These are phyloP conservation scores for Slavum lentiscoides DNA, from an alignment of 2,888 invertebrate genomes.

Conservation along the genomic window DNA sequence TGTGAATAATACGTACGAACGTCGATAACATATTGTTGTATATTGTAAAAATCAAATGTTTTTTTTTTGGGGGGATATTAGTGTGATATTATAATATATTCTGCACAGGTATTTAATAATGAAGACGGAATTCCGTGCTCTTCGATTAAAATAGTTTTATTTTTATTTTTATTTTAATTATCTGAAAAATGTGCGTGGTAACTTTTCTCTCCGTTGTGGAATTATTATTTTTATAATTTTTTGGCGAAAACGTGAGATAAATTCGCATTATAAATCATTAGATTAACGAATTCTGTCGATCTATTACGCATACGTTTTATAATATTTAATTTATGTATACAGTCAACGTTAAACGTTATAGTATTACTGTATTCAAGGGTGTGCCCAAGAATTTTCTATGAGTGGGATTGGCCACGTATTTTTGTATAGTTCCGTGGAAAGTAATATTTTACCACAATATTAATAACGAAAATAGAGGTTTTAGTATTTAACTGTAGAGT, in stretches of 20 bases:
- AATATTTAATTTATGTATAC: background rate
- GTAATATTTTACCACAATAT: too few species aligned
- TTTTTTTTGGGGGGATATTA: background rate
- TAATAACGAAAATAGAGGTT: too few species aligned
- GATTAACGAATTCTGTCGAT: background rate
- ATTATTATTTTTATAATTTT: background rate
- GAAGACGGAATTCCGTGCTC: background rate
- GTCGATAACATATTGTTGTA: background rate
- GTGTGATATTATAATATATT: background rate
- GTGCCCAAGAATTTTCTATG: too few species aligned
- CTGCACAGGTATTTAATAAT: constrained; percentile 1
- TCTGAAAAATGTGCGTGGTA: background rate
- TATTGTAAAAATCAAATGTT: background rate
- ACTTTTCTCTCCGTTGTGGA: background rate
- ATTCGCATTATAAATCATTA: background rate
- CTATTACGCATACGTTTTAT: too few species aligned
- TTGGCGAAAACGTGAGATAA: background rate
- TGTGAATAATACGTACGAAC: background rate
- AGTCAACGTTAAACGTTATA: too few species aligned
- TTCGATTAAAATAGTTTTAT: background rate
- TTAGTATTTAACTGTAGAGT: too few species aligned
- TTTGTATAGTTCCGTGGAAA: too few species aligned
- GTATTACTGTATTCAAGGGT: too few species aligned
- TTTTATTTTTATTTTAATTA: background rate
- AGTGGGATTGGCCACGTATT: too few species aligned